Percentiles rank a stretch among this genome's conserved stretches.
phyloP scores from a whole-genome alignment of 2,113 vertebrate genomes.

The Trogon melanurus region DNA sequence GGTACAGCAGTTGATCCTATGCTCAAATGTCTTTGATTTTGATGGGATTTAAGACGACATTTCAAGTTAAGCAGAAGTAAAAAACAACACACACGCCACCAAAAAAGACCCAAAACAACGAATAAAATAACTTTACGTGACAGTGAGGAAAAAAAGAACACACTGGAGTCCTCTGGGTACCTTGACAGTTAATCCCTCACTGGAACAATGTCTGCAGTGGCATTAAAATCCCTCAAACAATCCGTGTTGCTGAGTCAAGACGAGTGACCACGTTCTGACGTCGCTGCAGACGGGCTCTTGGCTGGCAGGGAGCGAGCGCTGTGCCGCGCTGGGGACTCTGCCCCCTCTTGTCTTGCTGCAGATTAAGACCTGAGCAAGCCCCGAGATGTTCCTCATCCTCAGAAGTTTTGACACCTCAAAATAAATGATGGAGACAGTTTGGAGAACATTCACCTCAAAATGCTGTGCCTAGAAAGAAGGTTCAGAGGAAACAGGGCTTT shows the following conservation, averaged over 20 bases:
- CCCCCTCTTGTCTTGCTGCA: not conserved
- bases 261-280: not conserved
- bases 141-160: not conserved
- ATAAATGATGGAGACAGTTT: not conserved
- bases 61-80: not conserved
- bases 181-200: not conserved
- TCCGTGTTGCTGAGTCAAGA: not conserved
- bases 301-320: not conserved
- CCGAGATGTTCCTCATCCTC: not conserved
- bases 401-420: not conserved
- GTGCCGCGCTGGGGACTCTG: not conserved
- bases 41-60: not conserved
- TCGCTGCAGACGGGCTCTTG: not conserved
- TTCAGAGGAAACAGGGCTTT: not conserved
- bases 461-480: not conserved
- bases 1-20: not conserved
- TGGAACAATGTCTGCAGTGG: not conserved
- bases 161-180: not conserved
- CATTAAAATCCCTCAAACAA: not conserved
- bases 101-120: not conserved
- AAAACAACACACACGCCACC: not conserved
- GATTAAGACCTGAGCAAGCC: not conserved
- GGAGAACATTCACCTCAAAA: not conserved
- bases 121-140: not conserved
- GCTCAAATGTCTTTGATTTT: not conserved